Evolutionary conservation across 2,113 vertebrate genomes (phyloP), one percentile per base, ranked within the genome.

Genomic region (Macrotus californicus): DNA sequence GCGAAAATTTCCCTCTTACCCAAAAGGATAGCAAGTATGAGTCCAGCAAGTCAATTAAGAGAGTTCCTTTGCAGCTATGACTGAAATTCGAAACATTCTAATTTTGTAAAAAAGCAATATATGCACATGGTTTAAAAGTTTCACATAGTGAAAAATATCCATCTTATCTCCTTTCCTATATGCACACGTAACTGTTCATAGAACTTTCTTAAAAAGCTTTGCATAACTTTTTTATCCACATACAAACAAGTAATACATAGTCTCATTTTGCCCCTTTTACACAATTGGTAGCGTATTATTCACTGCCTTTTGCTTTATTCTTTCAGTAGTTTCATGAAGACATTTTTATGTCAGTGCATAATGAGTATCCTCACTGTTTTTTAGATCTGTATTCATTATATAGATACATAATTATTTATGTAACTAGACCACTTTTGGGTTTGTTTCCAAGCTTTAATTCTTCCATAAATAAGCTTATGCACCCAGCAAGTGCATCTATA

Each of bases 191-290:
- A 84, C 31, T 12, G 6, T 43, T 84, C 43, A 43, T 36, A 91
- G 34, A 64, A 96, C 77, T 75, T 85, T 85, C 29, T 91, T 84
- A 61, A 54, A 93, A 29, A 61, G 54, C 26, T n/a, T 96, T 90
- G 56, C 46, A 83, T 72, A 89, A 76, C 50, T 77, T 89, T 54
- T n/a, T 93, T 43, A 36, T 5, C 36, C 26, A 69, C 2, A 87
- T 48, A 82, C 24, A 95, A 89, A n/a, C 29, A 95, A 87, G n/a
- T 59, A 10, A 43, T 64, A 73, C 13, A 88, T 41, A 70, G 43
- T 89, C 34, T 24, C 69, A 50, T 24, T 80, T 67, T 12, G 24
- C 5, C 43, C 48, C 34, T 50, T 81, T 52, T 66, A 89, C 13
- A 97, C 14, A 86, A 76, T 1, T 69, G 34, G 29, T 69, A 52